These are phyloP conservation scores for Ctenoplectra terminalis DNA, from an alignment of 1,140 invertebrate genomes.

Conservation along the genomic window DNA sequence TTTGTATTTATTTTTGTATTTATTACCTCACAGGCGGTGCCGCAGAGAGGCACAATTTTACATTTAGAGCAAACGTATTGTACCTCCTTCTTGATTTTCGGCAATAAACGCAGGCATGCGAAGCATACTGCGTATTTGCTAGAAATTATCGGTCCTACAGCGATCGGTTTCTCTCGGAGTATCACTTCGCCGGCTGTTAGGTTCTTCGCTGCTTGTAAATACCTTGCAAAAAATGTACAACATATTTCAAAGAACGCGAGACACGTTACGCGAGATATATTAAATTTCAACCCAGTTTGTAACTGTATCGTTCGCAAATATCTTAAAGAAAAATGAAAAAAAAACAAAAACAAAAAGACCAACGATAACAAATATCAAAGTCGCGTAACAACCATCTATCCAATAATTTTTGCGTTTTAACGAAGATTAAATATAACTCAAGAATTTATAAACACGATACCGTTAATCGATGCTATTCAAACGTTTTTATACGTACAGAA, in stretches of 20 bases:
- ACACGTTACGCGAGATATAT: background rate
- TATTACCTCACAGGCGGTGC: slow-evolving; percentile 78
- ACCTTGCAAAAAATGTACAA: slow-evolving; percentile 73
- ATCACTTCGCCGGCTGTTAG: slow-evolving; percentile 85
- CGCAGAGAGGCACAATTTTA: slow-evolving; percentile 84
- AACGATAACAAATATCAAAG: too few species aligned
- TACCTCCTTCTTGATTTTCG: background rate
- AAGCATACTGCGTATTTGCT: slow-evolving; percentile 84
- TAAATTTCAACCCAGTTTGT: background rate
- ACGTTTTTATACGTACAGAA: background rate
- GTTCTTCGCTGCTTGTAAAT: slow-evolving; percentile 85
- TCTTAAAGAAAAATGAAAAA: background rate
- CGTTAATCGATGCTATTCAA: background rate
- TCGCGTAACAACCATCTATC: too few species aligned
- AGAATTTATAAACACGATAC: background rate
- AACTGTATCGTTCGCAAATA: background rate
- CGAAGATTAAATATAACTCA: background rate
- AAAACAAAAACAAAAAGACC: background rate
- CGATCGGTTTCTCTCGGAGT: slow-evolving; percentile 84
- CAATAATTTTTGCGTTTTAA: background rate
- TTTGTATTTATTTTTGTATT: background rate
- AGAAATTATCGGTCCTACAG: slow-evolving; percentile 84
- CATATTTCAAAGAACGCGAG: background rate
- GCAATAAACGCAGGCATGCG: slow-evolving; percentile 83
- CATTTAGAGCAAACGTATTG: slow-evolving; percentile 82